Conservation (phyloP, 2,888 invertebrate genomes). For the Lasioglossum lativentre region DNA sequence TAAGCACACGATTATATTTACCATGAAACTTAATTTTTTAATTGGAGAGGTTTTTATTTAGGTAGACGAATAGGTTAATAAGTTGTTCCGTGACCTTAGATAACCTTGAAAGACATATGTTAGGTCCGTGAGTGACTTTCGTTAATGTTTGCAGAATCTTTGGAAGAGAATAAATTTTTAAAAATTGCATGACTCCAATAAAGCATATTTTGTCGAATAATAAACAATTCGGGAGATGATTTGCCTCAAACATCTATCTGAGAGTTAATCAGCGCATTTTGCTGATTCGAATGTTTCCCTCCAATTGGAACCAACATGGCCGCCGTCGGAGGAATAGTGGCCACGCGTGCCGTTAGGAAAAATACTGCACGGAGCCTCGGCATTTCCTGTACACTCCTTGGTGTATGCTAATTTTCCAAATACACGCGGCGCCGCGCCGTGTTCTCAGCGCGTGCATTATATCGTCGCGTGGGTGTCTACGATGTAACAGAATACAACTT, state of each 20-base stretch:
- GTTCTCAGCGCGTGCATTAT: slow-evolving; percentile 21
- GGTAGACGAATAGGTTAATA: no score
- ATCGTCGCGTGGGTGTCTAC: slow-evolving; percentile 50
- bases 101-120: neutral
- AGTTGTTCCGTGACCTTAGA: neutral
- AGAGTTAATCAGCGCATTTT: no score
- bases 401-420: slow-evolving; percentile 62
- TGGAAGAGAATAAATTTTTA: no score
- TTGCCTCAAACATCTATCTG: no score
- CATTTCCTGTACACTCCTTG: slow-evolving; percentile 69
- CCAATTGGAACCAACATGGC: neutral
- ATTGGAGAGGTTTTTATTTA: neutral
- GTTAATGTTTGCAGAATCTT: neutral
- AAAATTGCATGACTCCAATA: neutral
- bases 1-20: neutral
- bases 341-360: slow-evolving; percentile 22
- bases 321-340: neutral
- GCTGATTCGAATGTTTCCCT: neutral
- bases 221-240: no score
- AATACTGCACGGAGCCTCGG: slow-evolving; percentile 49
- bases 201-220: neutral
- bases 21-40: neutral
- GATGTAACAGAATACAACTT: slow-evolving; percentile 49
- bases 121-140: neutral
- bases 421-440: slow-evolving; percentile 18